Percentiles rank a stretch among this genome's conserved stretches.
phyloP scores from a whole-genome alignment of 2,888 invertebrate genomes.

The Pristionchus exspectatus region DNA sequence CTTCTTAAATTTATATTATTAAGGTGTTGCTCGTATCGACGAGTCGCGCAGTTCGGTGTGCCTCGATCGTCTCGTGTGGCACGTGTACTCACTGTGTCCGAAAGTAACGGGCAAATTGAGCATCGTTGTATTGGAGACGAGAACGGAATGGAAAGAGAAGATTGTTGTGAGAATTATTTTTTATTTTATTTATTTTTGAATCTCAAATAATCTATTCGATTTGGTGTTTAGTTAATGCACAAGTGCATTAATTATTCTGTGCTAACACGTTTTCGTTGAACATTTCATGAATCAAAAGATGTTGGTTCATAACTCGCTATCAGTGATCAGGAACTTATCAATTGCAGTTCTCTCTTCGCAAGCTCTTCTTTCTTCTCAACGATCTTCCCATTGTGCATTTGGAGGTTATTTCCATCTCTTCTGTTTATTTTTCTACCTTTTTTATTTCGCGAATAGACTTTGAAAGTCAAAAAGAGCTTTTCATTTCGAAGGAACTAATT shows the following conservation, averaged over 20 bases:
- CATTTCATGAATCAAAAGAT: too few relatives aligned
- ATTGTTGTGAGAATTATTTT: not conserved
- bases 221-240: not conserved
- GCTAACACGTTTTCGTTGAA: too few relatives aligned
- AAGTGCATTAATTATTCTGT: not conserved
- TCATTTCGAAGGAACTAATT: too few relatives aligned
- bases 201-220: not conserved
- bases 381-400: slow-evolving; percentile 6
- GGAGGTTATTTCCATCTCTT: not conserved
- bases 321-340: not conserved
- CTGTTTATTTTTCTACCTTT: not conserved
- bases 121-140: slow-evolving; percentile 24
- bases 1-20: not conserved
- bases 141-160: slow-evolving; percentile 10
- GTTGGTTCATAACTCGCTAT: too few relatives aligned
- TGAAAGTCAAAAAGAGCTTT: too few relatives aligned
- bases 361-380: slow-evolving; percentile 31
- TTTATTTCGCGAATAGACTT: too few relatives aligned
- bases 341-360: slow-evolving; percentile 30
- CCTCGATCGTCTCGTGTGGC: slow-evolving; percentile 18
- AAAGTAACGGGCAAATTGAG: not conserved
- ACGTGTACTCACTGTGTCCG: not conserved
- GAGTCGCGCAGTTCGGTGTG: slow-evolving; percentile 3
- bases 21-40: not conserved
- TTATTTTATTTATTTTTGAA: not conserved